Evolutionary conservation across 37 sponge, comb jelly and placozoan species (phyloP), one percentile per base, ranked within the genome.

Genomic region (Diacarnus erythraeanus): DNA sequence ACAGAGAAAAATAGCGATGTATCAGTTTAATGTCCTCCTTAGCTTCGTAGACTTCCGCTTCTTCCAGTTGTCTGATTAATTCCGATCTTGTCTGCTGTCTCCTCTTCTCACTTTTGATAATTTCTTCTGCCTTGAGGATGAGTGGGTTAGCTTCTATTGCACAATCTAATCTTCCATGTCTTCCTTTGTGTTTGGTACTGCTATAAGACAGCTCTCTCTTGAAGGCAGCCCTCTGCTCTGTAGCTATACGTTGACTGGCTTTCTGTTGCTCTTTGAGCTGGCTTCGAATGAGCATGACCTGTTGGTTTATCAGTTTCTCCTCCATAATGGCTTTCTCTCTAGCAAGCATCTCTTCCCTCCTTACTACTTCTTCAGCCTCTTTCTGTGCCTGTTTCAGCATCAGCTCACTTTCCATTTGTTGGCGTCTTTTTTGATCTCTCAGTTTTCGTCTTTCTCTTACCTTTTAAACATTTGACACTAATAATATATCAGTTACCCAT

Each of bases 21-120:
- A 86, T 38, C 68, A 86, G 9, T 66, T 63, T 82, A 6, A 78
- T 29, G 18, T 72, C 74, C 10, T 71, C 66, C 72, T 77, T 88
- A 15, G 64, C 9, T 38, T 88, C 88, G 1, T 31, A 42, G 2
- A 27, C 38, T 25, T 82, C 83, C 0, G 68, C 64, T 72, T 88
- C 88, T 38, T 60, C 58, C 29, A 88, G 61, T 44, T 88, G 88
- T 59, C 47, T 41, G 18, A 86, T 29, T 9, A 86, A 57, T 15
- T 67, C 80, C n/a, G 59, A 33, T 56, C 87, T 73, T 18, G 80
- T 86, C 35, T 21, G 57, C 22, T n/a, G 42, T 21, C 78, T 35
- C 81, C 29, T 79, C 43, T 38, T n/a, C 57, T 73, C 85, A 5
- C 75, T 61, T 38, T 41, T 33, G 35, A 75, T 40, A 27, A 75